These are phyloP conservation scores for Gnathonemus echidnorhynchus DNA, from an alignment of 2,113 vertebrate genomes.

Conservation along the genomic window DNA sequence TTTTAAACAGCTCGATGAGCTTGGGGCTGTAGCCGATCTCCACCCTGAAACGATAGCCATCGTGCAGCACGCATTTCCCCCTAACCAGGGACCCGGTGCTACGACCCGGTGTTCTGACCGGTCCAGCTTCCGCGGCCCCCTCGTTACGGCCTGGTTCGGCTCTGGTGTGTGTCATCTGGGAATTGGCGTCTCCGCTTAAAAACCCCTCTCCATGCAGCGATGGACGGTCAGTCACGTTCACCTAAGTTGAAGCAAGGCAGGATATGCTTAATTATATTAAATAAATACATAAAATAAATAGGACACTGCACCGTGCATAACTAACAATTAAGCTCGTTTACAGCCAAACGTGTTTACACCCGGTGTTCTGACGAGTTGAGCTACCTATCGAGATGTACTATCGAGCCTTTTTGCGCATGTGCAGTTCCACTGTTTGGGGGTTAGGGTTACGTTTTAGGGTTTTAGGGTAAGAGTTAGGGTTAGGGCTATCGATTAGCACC, in stretches of 20 bases:
- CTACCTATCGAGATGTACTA: too few species aligned
- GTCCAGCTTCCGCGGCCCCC: background rate
- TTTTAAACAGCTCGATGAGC: constrained; percentile 79
- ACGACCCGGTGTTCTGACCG: background rate
- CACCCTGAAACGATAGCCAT: constrained; percentile 74
- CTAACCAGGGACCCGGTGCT: constrained; percentile 43
- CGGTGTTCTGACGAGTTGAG: too few species aligned
- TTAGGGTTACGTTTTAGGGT: too few species aligned
- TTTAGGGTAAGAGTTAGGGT: too few species aligned
- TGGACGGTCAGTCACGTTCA: constrained; percentile 34
- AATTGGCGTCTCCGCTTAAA: constrained; percentile 19
- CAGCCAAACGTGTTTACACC: background rate
- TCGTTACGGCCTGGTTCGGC: background rate
- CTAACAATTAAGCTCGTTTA: background rate
- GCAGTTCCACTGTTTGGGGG: too few species aligned
- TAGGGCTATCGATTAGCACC: too few species aligned
- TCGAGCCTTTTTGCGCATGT: too few species aligned
- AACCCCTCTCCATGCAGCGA: constrained; percentile 24
- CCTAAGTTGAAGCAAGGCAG: constrained; percentile 30
- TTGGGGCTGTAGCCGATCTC: constrained; percentile 75
- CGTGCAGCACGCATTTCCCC: constrained; percentile 68
- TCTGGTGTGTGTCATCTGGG: background rate
- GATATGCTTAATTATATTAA: background rate
- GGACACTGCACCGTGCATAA: background rate
- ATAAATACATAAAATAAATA: background rate